A percentile compares a stretch with the other conserved stretches of the same genome.
phyloP scores from a whole-genome alignment of 2,113 vertebrate genomes.

The Heterotis niloticus region DNA sequence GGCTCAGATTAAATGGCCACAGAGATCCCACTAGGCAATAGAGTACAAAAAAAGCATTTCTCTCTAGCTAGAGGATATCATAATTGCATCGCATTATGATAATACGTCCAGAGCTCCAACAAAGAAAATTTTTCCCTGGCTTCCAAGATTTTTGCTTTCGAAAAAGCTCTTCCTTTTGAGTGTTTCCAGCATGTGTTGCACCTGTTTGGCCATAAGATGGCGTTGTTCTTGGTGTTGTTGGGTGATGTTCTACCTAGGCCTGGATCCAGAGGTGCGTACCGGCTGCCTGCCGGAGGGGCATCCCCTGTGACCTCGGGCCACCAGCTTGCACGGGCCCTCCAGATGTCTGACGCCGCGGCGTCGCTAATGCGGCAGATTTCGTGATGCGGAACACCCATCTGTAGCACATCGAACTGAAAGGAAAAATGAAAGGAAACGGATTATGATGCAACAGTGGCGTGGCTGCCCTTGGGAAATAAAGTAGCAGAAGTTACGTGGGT shows the following conservation, averaged over 20 bases:
- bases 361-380: not conserved
- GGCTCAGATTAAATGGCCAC: conserved; percentile 13
- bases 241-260: not conserved
- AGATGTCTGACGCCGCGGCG: conserved; percentile 12
- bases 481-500: not conserved
- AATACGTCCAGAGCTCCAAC: conserved; percentile 13
- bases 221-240: not conserved
- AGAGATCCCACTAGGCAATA: conserved; percentile 22
- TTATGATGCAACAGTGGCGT: not conserved
- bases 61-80: conserved; percentile 20
- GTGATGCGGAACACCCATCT: conserved; percentile 28
- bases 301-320: not conserved
- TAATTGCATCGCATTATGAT: conserved; percentile 20
- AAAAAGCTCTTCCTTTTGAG: not conserved
- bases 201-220: not conserved
- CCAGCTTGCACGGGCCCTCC: not conserved
- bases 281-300: not conserved
- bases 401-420: conserved; percentile 14
- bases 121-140: not conserved
- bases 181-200: not conserved
- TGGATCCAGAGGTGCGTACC: not conserved
- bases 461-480: not conserved
- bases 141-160: not conserved
- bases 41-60: conserved; percentile 24
- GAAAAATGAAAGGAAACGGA: not conserved